A percentile compares a stretch with the other conserved stretches of the same genome.
Conservation (phyloP, 1,140 invertebrate species). For the Drosophila seguyi region DNA sequence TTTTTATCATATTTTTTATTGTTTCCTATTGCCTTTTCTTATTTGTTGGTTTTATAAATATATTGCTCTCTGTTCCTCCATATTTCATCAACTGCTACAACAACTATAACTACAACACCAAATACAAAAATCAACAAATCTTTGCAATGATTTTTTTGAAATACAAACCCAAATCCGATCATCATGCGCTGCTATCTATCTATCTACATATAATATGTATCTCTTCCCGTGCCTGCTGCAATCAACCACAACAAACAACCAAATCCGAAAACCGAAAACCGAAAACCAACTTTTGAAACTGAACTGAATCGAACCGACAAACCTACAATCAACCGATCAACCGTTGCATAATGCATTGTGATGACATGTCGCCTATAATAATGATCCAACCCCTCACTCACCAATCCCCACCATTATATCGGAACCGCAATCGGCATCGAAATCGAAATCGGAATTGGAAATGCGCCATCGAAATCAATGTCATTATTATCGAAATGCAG, state of each 20-base stretch:
- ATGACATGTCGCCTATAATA: constrained; percentile 57
- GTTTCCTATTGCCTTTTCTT: constrained; percentile 32
- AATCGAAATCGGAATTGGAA: constrained; percentile 26
- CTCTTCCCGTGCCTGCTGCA: constrained; percentile 46
- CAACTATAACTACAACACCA: constrained; percentile 34
- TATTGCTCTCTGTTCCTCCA: constrained; percentile 62
- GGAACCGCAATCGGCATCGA: constrained; percentile 34
- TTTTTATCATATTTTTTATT: constrained; percentile 29
- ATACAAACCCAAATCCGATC: constrained; percentile 49
- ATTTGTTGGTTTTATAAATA: constrained; percentile 54
- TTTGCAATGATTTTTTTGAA: constrained; percentile 37
- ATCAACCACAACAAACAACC: constrained; percentile 48
- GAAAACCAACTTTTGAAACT: constrained; percentile 21
- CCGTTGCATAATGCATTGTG: constrained; percentile 65
- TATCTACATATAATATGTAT: constrained; percentile 49
- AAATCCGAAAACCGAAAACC: constrained; percentile 26
- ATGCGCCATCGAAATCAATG: constrained; percentile 32
- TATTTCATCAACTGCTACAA: constrained; percentile 48
- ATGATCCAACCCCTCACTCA: constrained; percentile 31
- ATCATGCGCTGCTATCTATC: constrained; percentile 47
- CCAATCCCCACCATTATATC: constrained; percentile 25
- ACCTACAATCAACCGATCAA: constrained; percentile 49
- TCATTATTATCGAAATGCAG: constrained; percentile 38
- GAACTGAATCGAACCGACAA: constrained; percentile 42
- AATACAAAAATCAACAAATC: constrained; percentile 28